Base-by-base conservation (phyloP, 2,888 invertebrate genomes). In the Epinotia ramella region DNA sequence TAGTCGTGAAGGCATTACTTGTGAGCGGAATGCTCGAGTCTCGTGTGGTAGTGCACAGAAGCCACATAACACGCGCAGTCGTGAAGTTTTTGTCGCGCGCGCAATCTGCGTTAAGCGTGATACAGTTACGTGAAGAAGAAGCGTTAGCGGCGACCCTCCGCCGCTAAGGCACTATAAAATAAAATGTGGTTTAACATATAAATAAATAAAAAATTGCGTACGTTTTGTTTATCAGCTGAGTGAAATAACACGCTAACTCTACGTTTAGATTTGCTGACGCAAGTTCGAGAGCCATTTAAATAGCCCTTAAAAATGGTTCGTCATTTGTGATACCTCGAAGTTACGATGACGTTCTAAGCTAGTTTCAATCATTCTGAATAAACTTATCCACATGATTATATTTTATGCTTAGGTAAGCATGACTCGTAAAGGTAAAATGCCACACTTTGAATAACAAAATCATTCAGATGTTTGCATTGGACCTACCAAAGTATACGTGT, bases 71-170 rank as follows among this genome's bases (percentile, higher is more conserved):
- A 77, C 74, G 80, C 81, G 78, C 78, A 18, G 18, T 56, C 68
- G 57, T 82, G 82, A 77, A 72, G 80, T 87, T 88, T 88, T 89
- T 89, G 83, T 84, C 63, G 77, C 78, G 74, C 81, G 78, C 78
- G 84, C 85, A 85, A 84, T 87, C 86, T 87, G 84, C 84, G 82
- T 85, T 83, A 80, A 83, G 80, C 81, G 78, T 79, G 80, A 81
- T 85, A 89, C 89, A 88, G 89, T 89, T 89, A 88, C 78, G 78
- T 78, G 81, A 78, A 79, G 81, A 81, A 33, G 59, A 59, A 59
- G 70, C 64, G 69, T 69, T 69, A 69, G 69, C 28, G 59, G 69
- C 46, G 69, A 69, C 68, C 33, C 68, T 69, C 57, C 20, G 13
- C 20, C 40, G 24, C 68, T 18, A 44, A 11, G n/a, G 24, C 1